Evolutionary conservation across 2,797 vertebrate species (phyloP).

Genomic region (Rhinatrema bivittatum): DNA sequence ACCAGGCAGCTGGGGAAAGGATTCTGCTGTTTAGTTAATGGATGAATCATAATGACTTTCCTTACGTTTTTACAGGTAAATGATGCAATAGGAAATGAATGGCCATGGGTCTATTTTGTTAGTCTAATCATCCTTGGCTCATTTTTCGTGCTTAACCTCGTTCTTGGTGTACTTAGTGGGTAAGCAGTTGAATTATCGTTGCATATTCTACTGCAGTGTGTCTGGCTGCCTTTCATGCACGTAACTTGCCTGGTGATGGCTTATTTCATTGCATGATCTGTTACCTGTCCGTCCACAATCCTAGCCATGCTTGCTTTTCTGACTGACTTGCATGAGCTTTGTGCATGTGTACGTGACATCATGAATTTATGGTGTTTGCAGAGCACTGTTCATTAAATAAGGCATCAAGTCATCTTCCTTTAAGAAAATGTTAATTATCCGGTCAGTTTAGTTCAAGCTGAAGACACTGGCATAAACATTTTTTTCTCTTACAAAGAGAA

Average conservation of each 20-base stretch:
- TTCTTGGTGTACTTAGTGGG: conserved; percentile 98
- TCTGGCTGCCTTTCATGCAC: conserved; percentile 44
- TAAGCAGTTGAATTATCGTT: conserved; percentile 75
- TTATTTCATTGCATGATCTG: conserved; percentile 58
- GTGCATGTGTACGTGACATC: conserved; percentile 51
- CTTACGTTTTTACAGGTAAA: conserved; percentile 85
- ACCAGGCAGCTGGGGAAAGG: conserved; percentile 53
- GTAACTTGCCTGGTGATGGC: conserved; percentile 39
- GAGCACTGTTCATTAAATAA: conserved; percentile 21
- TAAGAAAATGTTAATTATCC: background rate
- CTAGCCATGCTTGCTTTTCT: conserved; percentile 48
- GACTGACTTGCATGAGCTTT: conserved; percentile 41
- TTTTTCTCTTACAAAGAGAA: no score
- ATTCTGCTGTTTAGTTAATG: conserved; percentile 57
- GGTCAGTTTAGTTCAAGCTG: conserved; percentile 9
- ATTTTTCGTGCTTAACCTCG: conserved; percentile 98
- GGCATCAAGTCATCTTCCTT: conserved; percentile 22
- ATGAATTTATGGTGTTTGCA: conserved; percentile 44
- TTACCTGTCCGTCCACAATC: conserved; percentile 33
- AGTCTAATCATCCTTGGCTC: conserved; percentile 97
- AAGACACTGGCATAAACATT: no score
- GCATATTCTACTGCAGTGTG: conserved; percentile 43
- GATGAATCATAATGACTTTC: conserved; percentile 59
- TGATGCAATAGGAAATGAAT: conserved; percentile 90
- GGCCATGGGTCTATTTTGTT: conserved; percentile 97